Conservation (phyloP, 2,113 vertebrate species). For the Sakesphorus luctuosus region DNA sequence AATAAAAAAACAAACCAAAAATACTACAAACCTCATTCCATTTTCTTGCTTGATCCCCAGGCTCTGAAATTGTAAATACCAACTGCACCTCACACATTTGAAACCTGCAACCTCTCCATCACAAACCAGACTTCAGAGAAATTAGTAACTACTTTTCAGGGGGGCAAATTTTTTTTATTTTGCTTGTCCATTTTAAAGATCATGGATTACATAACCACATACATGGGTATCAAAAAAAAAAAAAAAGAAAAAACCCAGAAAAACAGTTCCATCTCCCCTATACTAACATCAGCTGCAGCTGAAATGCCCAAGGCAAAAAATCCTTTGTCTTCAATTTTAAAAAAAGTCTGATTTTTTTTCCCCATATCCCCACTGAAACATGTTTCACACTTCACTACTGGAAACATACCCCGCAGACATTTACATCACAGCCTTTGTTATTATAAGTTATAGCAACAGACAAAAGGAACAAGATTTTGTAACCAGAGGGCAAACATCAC, state of each 20-base stretch:
- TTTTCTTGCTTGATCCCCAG: not conserved
- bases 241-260: constrained; percentile 35
- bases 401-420: constrained; percentile 60
- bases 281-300: constrained; percentile 50
- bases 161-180: not conserved
- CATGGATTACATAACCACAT: not conserved
- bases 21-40: not conserved
- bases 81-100: not conserved
- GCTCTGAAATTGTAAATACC: not conserved
- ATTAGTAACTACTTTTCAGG: not conserved
- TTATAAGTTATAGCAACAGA: constrained; percentile 66
- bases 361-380: constrained; percentile 3
- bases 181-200: not conserved
- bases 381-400: constrained; percentile 37
- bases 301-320: constrained; percentile 63
- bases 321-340: constrained; percentile 54
- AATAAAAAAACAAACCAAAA: not conserved
- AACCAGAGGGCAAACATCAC: constrained; percentile 61
- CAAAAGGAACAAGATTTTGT: constrained; percentile 65
- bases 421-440: constrained; percentile 52
- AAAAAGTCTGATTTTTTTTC: not conserved
- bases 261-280: not conserved
- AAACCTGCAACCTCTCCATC: not conserved
- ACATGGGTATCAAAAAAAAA: not conserved
- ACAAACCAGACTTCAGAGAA: not conserved